Evolutionary conservation across 1,140 invertebrate species (phyloP).

Genomic region (Saxidomus purpurata): DNA sequence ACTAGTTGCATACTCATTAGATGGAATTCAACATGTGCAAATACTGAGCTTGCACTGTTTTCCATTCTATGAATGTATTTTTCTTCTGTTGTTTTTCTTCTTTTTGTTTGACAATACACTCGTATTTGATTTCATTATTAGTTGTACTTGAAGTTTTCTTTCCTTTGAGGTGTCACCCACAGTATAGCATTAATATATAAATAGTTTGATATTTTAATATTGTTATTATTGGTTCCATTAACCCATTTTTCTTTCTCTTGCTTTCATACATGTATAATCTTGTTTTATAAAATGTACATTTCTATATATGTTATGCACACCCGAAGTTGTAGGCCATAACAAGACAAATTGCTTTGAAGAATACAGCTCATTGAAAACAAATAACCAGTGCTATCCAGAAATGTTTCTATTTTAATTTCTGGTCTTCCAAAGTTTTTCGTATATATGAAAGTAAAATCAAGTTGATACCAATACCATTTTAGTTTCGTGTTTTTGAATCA

Average conservation of each 20-base stretch:
- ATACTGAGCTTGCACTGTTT: constrained; percentile 7
- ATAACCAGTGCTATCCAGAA: no score
- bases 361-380: no score
- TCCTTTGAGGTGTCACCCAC: neutral
- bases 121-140: neutral
- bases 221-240: neutral
- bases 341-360: neutral
- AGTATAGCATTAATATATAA: neutral
- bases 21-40: no score
- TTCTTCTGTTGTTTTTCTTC: neutral
- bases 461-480: no score
- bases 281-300: neutral
- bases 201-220: no score
- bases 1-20: no score
- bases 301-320: neutral
- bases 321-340: neutral
- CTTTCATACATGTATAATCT: neutral
- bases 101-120: neutral
- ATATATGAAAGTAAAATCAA: no score
- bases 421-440: no score
- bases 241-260: neutral
- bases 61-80: neutral
- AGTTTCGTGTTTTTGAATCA: no score
- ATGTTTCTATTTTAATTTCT: no score
- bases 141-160: neutral